Conservation (phyloP, 2,888 invertebrate species). For the Macrosoma leucophasiata region DNA sequence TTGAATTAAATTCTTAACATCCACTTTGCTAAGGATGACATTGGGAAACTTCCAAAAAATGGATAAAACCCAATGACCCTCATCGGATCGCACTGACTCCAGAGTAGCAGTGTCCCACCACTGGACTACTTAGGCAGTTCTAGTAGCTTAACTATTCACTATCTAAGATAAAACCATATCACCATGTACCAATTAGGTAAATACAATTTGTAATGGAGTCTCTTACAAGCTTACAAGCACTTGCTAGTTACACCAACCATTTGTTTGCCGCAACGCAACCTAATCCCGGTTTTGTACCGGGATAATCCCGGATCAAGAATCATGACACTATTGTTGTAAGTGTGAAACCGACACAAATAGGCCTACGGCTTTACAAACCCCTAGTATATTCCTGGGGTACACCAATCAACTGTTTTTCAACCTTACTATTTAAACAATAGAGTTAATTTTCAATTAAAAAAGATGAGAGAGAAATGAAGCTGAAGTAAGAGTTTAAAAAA, state of each 20-base stretch:
- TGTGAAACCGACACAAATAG: slow-evolving; percentile 76
- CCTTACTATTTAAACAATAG: fast-evolving
- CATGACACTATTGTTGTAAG: slow-evolving; percentile 77
- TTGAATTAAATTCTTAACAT: too few species aligned
- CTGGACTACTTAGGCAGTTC: too few species aligned
- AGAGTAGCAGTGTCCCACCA: too few species aligned
- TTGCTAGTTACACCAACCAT: slow-evolving; percentile 60
- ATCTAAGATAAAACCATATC: too few species aligned
- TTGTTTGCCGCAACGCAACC: slow-evolving; percentile 71
- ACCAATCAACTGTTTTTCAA: too few species aligned
- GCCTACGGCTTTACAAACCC: slow-evolving; percentile 55
- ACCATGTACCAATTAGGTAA: too few species aligned
- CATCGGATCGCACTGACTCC: too few species aligned
- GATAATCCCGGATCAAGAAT: slow-evolving; percentile 74
- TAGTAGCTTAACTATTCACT: too few species aligned
- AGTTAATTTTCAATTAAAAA: slow-evolving; percentile 23
- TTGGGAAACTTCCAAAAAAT: too few species aligned
- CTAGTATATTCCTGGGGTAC: slow-evolving; percentile 25
- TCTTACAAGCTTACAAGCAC: too few species aligned
- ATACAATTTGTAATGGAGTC: slow-evolving; percentile 51
- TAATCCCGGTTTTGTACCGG: slow-evolving; percentile 65
- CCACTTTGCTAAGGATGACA: too few species aligned
- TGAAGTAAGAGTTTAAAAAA: slow-evolving; percentile 36
- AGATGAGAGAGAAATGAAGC: slow-evolving; percentile 27
- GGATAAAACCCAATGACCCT: too few species aligned